Percentiles rank a stretch among this genome's conserved stretches.
Evolutionary conservation across 1,140 invertebrate genomes (phyloP).

Genomic region (Muscidifurax raptorellus): DNA sequence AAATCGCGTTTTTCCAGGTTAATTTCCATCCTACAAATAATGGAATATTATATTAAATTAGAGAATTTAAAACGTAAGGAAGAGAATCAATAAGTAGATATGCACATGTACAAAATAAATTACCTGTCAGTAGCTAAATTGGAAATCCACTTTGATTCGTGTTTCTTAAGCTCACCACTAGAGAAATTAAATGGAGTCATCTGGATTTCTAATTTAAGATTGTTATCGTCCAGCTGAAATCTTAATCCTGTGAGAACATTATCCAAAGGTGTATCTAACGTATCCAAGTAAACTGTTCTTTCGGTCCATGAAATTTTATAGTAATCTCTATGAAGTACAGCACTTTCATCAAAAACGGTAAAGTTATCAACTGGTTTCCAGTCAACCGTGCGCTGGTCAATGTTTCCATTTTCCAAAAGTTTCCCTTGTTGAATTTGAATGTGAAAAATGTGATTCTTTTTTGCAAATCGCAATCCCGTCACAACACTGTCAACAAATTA

Average conservation of each 20-base stretch:
- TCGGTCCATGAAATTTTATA: not conserved
- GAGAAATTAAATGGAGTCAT: slow-evolving; percentile 1
- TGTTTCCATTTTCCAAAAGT: not conserved
- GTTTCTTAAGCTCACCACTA: not conserved
- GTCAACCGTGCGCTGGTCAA: not conserved
- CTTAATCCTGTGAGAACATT: not conserved
- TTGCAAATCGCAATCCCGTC: not conserved
- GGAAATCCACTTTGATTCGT: not conserved
- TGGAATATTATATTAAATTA: too few relatives aligned
- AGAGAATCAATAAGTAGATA: not conserved
- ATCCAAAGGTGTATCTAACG: not conserved
- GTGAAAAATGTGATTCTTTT: slow-evolving; percentile 12
- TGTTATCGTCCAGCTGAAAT: not conserved
- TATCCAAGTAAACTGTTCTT: not conserved
- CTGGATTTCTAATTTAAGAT: not conserved
- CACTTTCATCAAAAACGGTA: not conserved
- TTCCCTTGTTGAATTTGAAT: slow-evolving; percentile 16
- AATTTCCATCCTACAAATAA: not conserved
- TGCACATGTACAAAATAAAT: not conserved
- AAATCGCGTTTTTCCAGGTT: not conserved
- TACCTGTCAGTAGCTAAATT: not conserved
- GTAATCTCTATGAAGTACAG: not conserved
- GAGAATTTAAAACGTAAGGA: too few relatives aligned
- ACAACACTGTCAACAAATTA: not conserved
- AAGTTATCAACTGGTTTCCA: slow-evolving; percentile 1